A percentile compares a stretch with the other conserved stretches of the same genome.
phyloP scores from a whole-genome alignment of 2,888 invertebrate species.

The Steinernema hermaphroditum region DNA sequence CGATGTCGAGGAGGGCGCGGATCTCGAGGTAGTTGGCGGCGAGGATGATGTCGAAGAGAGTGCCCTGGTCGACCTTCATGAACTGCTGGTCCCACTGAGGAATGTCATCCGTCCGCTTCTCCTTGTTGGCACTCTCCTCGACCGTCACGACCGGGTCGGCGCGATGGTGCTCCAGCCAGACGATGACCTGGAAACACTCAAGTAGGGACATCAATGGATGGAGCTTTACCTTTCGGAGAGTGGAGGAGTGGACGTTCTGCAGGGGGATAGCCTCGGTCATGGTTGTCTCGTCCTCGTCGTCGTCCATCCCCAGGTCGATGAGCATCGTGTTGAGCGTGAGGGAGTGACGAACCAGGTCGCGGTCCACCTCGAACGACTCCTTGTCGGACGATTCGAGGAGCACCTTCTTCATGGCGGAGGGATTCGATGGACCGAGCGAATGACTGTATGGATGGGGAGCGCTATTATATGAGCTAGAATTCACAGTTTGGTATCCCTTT shows the following conservation, averaged over 20 bases:
- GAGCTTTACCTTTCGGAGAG: slow-evolving; percentile 87
- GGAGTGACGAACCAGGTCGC: not conserved
- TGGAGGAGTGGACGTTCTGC: slow-evolving; percentile 95
- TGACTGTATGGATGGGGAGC: too few relatives aligned
- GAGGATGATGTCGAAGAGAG: slow-evolving; percentile 87
- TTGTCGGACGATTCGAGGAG: slow-evolving; percentile 47
- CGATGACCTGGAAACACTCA: not conserved
- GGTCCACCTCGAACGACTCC: slow-evolving; percentile 44
- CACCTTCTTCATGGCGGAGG: slow-evolving; percentile 32
- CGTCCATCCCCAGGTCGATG: slow-evolving; percentile 41
- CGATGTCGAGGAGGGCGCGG: slow-evolving; percentile 79
- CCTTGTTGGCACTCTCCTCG: slow-evolving; percentile 90
- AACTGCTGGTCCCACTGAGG: slow-evolving; percentile 99
- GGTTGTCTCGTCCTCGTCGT: slow-evolving; percentile 75
- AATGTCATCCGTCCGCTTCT: slow-evolving; percentile 95
- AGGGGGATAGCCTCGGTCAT: slow-evolving; percentile 82
- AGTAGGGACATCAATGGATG: too few relatives aligned
- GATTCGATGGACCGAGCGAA: too few relatives aligned
- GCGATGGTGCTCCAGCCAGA: slow-evolving; percentile 26
- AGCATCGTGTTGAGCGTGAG: slow-evolving; percentile 2
- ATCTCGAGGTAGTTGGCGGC: slow-evolving; percentile 97
- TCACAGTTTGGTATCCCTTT: too few relatives aligned
- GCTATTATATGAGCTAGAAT: too few relatives aligned
- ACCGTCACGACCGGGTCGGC: slow-evolving; percentile 66
- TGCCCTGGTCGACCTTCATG: slow-evolving; percentile 92